Evolutionary conservation across 2,113 vertebrate species (phyloP).

Genomic region (Cyrtonyx montezumae): DNA sequence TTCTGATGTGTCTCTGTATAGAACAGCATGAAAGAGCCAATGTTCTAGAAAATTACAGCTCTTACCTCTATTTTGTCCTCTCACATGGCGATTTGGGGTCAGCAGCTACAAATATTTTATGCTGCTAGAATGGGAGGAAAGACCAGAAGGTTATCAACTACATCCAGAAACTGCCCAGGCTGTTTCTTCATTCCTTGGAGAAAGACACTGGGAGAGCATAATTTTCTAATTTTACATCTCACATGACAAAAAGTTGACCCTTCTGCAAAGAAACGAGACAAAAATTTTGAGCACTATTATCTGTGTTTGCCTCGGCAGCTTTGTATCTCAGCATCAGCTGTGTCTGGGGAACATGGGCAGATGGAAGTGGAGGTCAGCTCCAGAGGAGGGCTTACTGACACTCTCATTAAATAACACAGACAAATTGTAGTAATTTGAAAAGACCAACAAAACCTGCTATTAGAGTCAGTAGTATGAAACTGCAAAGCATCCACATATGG

Average conservation of each 20-base stretch:
- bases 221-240: background rate
- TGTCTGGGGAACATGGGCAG: background rate
- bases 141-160: background rate
- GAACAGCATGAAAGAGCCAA: background rate
- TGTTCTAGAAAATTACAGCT: background rate
- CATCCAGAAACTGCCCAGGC: background rate
- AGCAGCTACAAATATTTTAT: background rate
- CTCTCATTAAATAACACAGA: background rate
- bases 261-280: background rate
- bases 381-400: background rate
- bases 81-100: background rate
- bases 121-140: background rate
- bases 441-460: background rate
- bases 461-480: background rate
- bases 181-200: background rate
- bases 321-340: accelerated
- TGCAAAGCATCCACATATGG: background rate
- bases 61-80: background rate
- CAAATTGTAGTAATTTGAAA: background rate
- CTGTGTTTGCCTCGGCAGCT: background rate
- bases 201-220: background rate
- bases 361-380: background rate
- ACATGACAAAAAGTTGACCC: background rate
- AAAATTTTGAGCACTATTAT: background rate
- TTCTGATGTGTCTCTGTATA: background rate